Conservation (phyloP, 2,113 vertebrate genomes). For the Podarcis muralis region DNA sequence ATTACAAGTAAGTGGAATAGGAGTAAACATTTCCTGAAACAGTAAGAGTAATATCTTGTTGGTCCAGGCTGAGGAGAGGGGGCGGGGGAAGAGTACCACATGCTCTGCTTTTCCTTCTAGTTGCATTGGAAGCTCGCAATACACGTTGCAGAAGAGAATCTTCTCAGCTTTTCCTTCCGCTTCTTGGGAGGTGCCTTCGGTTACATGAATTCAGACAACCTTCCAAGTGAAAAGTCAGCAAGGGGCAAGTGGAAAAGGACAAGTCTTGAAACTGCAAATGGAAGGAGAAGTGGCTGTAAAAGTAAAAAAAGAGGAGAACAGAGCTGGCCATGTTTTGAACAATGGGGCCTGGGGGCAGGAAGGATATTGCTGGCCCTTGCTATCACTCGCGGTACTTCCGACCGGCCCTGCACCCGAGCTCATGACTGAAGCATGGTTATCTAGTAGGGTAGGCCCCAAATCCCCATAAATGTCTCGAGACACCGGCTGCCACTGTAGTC, state of each 20-base stretch:
- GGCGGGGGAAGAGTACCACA: not conserved
- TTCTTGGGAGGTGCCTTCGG: not conserved
- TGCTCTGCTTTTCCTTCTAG: not conserved
- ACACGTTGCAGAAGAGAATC: not conserved
- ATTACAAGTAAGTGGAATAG: not conserved
- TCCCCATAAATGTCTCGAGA: not conserved
- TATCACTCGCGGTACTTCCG: not conserved
- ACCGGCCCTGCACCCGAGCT: not conserved
- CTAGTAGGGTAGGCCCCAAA: not conserved
- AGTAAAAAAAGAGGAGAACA: not conserved
- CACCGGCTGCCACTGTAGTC: not conserved
- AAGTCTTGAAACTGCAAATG: not conserved
- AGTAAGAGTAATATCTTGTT: not conserved
- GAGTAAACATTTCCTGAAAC: not conserved
- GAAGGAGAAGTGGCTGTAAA: not conserved
- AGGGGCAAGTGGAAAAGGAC: not conserved
- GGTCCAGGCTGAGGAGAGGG: too few relatives aligned
- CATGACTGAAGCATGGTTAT: not conserved
- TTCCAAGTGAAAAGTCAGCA: not conserved
- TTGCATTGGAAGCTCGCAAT: not conserved
- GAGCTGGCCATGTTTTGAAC: not conserved
- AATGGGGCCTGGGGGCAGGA: not conserved
- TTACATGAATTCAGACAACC: not conserved
- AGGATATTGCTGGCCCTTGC: too few relatives aligned
- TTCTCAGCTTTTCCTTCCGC: not conserved